These are phyloP conservation scores for Micromesistius poutassou DNA, from an alignment of 2,797 vertebrate species.

Conservation along the genomic window DNA sequence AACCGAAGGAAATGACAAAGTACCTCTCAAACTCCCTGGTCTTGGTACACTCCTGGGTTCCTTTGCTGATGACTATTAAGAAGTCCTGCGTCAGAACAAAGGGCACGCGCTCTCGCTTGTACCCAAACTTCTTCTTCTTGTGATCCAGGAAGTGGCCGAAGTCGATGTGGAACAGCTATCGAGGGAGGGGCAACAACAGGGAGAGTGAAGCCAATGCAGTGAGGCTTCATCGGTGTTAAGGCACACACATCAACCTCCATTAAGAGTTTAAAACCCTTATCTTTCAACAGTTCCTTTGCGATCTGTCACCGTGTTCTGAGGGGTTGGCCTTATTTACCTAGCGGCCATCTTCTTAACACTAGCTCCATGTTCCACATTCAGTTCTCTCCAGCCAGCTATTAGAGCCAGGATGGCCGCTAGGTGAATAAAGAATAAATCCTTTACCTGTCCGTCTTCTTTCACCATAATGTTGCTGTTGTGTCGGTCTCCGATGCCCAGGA, in stretches of 20 bases:
- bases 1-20: neutral
- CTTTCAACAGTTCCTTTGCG: too few species aligned
- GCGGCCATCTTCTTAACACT: neutral
- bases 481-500: constrained; percentile 81
- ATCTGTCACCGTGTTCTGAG: too few species aligned
- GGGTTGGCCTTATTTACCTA: neutral
- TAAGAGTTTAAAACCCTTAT: too few species aligned
- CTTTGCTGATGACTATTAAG: constrained; percentile 84
- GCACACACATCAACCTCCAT: too few species aligned
- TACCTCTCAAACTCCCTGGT: constrained; percentile 85
- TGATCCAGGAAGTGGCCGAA: constrained; percentile 86
- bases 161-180: constrained; percentile 83
- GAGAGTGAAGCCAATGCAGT: neutral
- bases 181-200: neutral
- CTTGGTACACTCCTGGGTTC: constrained; percentile 82
- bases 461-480: constrained; percentile 89
- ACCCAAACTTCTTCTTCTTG: constrained; percentile 88
- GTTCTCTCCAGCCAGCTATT: neutral
- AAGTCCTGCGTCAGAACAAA: constrained; percentile 86
- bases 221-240: neutral
- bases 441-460: constrained; percentile 83
- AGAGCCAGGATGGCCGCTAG: too few species aligned
- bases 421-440: too few species aligned
- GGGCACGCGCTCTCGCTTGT: constrained; percentile 82
- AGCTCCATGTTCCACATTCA: neutral